A percentile compares a stretch with the other conserved stretches of the same genome.
These are phyloP conservation scores for Pithys albifrons DNA, from an alignment of 2,113 vertebrate species.

Conservation along the genomic window DNA sequence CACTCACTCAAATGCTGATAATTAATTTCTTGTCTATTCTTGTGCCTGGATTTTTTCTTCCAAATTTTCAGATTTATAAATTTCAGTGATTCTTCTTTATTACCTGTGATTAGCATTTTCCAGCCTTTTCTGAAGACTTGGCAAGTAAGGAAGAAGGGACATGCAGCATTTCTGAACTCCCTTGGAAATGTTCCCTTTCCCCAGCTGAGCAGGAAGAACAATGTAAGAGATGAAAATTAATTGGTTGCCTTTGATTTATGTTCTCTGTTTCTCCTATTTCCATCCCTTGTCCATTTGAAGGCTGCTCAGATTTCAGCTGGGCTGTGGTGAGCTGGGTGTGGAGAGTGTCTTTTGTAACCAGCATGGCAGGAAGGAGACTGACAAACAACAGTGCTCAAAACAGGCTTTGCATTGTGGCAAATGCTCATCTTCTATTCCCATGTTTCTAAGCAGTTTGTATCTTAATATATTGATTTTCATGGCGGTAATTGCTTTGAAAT, in stretches of 20 bases:
- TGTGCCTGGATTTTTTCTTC: not conserved
- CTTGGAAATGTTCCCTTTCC: not conserved
- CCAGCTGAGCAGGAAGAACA: not conserved
- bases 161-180: not conserved
- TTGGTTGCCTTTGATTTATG: slow-evolving; percentile 24
- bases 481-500: not conserved
- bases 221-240: not conserved
- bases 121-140: not conserved
- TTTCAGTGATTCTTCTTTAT: not conserved
- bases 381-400: not conserved
- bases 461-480: not conserved
- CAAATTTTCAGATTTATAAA: not conserved
- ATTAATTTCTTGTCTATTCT: not conserved
- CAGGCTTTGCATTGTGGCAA: not conserved
- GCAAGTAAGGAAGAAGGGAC: not conserved
- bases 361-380: not conserved
- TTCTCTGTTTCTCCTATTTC: slow-evolving; percentile 18
- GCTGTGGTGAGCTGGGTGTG: slow-evolving; percentile 4
- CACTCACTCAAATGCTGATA: not conserved
- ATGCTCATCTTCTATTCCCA: not conserved
- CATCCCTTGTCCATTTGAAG: not conserved
- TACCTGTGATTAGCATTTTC: not conserved
- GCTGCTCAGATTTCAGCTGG: slow-evolving; percentile 44
- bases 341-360: not conserved
- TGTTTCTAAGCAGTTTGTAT: not conserved